Evolutionary conservation across 2,888 invertebrate genomes (phyloP).

Genomic region (Lasius platythorax): DNA sequence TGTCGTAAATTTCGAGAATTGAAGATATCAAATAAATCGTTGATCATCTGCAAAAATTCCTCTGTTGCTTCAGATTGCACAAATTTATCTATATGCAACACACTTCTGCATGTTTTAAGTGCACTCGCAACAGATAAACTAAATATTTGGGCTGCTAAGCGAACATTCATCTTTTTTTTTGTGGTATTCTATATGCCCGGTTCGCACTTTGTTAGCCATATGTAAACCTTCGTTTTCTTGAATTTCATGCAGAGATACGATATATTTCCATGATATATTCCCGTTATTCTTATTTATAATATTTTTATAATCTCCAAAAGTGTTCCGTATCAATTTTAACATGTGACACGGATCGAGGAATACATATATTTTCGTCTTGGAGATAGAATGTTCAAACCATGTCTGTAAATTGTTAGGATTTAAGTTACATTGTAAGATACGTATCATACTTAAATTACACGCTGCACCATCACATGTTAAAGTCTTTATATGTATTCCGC

Average conservation of each 20-base stretch:
- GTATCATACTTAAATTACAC: not conserved
- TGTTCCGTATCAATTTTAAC: slow-evolving; percentile 2
- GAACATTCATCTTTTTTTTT: not conserved
- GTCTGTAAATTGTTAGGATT: not conserved
- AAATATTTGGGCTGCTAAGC: not conserved
- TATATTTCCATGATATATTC: not conserved
- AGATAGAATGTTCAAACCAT: not conserved
- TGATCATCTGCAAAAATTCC: not conserved
- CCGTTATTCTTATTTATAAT: not conserved
- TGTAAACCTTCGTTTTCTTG: not conserved
- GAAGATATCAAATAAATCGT: not conserved
- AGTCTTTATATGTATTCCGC: not conserved
- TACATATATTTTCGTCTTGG: not conserved
- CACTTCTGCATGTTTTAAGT: not conserved
- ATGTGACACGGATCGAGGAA: not conserved
- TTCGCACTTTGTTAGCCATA: not conserved
- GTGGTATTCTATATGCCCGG: not conserved
- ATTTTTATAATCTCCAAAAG: not conserved
- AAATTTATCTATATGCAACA: not conserved
- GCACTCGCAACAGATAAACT: not conserved
- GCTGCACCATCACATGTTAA: not conserved
- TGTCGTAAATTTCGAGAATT: not conserved
- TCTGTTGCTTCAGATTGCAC: not conserved
- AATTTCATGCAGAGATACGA: not conserved
- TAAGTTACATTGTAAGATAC: not conserved